phyloP scores from a whole-genome alignment of 2,888 invertebrate species.

The Conus canariensis region DNA sequence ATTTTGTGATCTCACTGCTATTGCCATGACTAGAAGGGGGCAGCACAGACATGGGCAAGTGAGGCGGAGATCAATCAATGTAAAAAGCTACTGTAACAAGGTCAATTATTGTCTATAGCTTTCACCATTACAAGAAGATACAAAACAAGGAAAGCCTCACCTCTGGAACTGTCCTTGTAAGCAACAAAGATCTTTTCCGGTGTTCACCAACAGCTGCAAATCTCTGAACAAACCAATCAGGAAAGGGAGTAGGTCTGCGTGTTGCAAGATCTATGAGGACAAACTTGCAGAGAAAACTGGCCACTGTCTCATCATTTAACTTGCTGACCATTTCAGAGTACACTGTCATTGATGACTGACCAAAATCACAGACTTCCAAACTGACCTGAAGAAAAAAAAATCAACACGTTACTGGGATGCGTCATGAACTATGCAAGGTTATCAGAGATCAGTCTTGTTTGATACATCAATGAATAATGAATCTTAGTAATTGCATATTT shows the following conservation, averaged over 20 bases:
- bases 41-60: too few species aligned
- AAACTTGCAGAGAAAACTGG: neutral
- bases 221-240: neutral
- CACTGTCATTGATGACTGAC: neutral
- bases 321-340: conserved; percentile 15
- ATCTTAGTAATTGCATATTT: too few species aligned
- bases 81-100: too few species aligned
- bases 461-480: too few species aligned
- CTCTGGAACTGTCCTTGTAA: neutral
- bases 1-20: too few species aligned
- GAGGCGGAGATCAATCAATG: too few species aligned
- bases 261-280: neutral
- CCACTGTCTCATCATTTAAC: neutral
- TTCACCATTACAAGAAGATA: too few species aligned
- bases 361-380: neutral
- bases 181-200: neutral
- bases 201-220: neutral
- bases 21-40: too few species aligned
- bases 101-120: too few species aligned
- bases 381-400: neutral
- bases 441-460: too few species aligned
- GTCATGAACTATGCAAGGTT: too few species aligned
- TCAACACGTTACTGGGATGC: too few species aligned
- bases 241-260: neutral
- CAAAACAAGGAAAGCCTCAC: neutral